Conservation (phyloP, 2,888 invertebrate genomes). For the Morinoia aosen region DNA sequence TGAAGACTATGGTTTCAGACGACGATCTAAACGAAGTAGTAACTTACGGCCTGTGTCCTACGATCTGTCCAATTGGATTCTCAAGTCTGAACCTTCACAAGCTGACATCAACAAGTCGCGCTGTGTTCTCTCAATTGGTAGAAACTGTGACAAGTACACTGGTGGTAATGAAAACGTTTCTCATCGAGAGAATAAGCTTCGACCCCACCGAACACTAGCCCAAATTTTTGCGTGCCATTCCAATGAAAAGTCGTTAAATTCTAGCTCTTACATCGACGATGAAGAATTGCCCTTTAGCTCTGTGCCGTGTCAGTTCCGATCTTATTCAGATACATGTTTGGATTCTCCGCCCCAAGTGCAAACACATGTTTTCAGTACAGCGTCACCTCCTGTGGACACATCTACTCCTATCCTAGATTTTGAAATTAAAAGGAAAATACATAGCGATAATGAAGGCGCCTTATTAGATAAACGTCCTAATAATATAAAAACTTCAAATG, state of each 20-base stretch:
- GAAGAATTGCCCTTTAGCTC: background rate
- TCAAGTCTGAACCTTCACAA: background rate
- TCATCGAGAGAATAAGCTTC: background rate
- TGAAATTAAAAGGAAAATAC: background rate
- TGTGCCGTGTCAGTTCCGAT: background rate
- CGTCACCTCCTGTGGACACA: slow-evolving; percentile 23
- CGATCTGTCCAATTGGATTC: slow-evolving; percentile 42
- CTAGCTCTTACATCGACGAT: background rate
- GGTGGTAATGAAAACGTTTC: background rate
- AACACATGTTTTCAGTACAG: background rate
- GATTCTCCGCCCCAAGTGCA: background rate
- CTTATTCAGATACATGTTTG: slow-evolving; percentile 39
- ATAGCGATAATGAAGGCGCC: background rate
- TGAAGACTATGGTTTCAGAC: slow-evolving; percentile 8
- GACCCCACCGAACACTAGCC: background rate
- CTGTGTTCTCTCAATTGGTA: slow-evolving; percentile 36
- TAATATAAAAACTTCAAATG: background rate
- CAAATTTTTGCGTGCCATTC: slow-evolving; percentile 25
- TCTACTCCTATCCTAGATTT: slow-evolving; percentile 35
- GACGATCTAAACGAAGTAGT: background rate
- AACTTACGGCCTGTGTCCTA: background rate
- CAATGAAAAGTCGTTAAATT: background rate
- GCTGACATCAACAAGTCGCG: background rate
- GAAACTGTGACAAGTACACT: slow-evolving; percentile 25
- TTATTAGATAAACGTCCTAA: background rate